Conservation (phyloP, 1,140 invertebrate species). For the Campodea augens region DNA sequence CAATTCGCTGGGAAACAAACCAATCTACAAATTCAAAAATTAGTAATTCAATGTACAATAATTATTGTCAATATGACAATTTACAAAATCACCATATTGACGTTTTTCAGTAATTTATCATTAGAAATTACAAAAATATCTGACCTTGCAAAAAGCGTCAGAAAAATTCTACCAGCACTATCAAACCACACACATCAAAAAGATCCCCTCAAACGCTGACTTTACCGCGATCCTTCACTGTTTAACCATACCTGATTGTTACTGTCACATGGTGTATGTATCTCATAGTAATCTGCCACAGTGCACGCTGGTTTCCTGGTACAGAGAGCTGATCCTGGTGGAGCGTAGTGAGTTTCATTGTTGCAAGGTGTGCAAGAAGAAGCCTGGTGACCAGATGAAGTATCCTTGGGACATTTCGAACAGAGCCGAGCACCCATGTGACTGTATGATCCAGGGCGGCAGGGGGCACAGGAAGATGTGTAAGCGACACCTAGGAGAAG, state of each 20-base stretch:
- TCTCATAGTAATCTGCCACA: conserved; percentile 32
- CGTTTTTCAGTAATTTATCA: no score
- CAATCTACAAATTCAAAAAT: no score
- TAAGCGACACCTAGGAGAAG: conserved; percentile 32
- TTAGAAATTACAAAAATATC: no score
- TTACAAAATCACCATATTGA: no score
- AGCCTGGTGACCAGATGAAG: conserved; percentile 26
- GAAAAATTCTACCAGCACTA: no score
- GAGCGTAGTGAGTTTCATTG: conserved; percentile 19
- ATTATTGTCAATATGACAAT: no score
- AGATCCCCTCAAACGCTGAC: no score
- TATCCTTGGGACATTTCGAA: conserved; percentile 27
- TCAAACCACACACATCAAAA: no score
- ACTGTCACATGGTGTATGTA: conserved; percentile 28
- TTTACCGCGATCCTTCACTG: no score
- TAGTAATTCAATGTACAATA: no score
- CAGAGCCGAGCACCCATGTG: conserved; percentile 26
- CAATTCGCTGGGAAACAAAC: no score
- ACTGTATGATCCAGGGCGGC: conserved; percentile 33
- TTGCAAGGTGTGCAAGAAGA: conserved; percentile 28
- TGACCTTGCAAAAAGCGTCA: no score
- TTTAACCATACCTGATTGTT: conserved; percentile 24
- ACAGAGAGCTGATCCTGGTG: conserved; percentile 27
- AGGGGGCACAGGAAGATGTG: conserved; percentile 35
- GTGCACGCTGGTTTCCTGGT: conserved; percentile 29